A percentile compares a stretch with the other conserved stretches of the same genome.
phyloP scores from a whole-genome alignment of 2,797 vertebrate species.

The Sciaenops ocellatus region DNA sequence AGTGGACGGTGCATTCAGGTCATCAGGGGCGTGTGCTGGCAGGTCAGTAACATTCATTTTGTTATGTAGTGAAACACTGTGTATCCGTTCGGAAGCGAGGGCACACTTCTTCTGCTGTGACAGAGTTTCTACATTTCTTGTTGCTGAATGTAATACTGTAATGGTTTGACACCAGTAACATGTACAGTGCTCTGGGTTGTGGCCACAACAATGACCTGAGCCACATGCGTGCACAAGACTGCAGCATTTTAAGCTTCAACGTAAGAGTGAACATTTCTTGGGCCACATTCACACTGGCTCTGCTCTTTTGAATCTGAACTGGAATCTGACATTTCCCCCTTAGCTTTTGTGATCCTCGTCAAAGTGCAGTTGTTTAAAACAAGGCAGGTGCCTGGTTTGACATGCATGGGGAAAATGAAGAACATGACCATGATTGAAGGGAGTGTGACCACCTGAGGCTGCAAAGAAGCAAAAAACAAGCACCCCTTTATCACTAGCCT shows the following conservation, averaged over 20 bases:
- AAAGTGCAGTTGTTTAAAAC: neutral
- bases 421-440: neutral
- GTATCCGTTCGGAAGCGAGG: neutral
- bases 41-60: neutral
- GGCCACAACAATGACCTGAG: neutral
- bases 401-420: neutral
- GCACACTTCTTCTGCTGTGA: neutral
- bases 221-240: neutral
- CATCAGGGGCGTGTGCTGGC: neutral
- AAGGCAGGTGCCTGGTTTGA: neutral
- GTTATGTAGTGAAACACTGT: neutral
- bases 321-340: neutral
- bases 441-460: neutral
- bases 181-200: neutral
- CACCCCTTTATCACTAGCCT: neutral
- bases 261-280: neutral
- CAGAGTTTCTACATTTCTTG: neutral
- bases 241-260: neutral
- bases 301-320: neutral
- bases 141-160: constrained; percentile 34
- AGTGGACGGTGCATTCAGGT: neutral
- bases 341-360: neutral
- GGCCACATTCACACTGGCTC: neutral
- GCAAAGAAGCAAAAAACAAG: neutral
- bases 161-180: constrained; percentile 11